A percentile compares a stretch with the other conserved stretches of the same genome.
Conservation (phyloP, 2,113 vertebrate species). For the Sapayoa aenigma region DNA sequence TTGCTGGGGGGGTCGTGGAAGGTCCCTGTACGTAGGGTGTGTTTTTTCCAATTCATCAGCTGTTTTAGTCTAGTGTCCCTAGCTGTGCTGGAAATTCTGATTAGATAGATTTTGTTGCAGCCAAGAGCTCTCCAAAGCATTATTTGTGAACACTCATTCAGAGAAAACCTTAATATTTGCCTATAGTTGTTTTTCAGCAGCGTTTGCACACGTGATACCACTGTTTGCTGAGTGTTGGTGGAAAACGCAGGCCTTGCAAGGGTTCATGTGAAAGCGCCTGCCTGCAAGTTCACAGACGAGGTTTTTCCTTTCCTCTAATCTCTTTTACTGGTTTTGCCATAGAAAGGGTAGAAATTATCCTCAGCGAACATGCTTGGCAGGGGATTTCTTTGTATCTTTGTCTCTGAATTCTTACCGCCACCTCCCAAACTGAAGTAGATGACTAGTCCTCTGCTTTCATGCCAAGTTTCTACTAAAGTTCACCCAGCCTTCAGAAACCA, state of each 20-base stretch:
- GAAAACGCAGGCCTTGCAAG: not conserved
- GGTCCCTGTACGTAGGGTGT: not conserved
- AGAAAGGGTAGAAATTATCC: not conserved
- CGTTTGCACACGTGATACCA: not conserved
- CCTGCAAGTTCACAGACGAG: not conserved
- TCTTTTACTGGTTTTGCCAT: not conserved
- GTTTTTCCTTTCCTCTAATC: not conserved
- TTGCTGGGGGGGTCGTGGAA: not conserved
- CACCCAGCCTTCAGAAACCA: not conserved
- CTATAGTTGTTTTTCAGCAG: not conserved
- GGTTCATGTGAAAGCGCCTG: not conserved
- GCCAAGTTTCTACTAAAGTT: not conserved
- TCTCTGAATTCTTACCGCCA: conserved; percentile 8
- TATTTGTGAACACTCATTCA: conserved; percentile 21
- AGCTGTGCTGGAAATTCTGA: conserved; percentile 50
- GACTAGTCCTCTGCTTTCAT: not conserved
- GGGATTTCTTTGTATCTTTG: not conserved
- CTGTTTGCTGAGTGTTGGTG: not conserved
- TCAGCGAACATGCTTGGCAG: not conserved
- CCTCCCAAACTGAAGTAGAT: not conserved
- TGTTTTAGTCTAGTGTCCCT: not conserved
- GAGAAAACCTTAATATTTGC: conserved; percentile 29
- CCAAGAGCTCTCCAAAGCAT: not conserved
- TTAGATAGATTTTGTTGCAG: not conserved
- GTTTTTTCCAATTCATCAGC: conserved; percentile 1